Percentiles rank a stretch among this genome's conserved stretches.
These are phyloP conservation scores for Drosophila azteca DNA, from an alignment of 1,140 invertebrate genomes.

Conservation along the genomic window DNA sequence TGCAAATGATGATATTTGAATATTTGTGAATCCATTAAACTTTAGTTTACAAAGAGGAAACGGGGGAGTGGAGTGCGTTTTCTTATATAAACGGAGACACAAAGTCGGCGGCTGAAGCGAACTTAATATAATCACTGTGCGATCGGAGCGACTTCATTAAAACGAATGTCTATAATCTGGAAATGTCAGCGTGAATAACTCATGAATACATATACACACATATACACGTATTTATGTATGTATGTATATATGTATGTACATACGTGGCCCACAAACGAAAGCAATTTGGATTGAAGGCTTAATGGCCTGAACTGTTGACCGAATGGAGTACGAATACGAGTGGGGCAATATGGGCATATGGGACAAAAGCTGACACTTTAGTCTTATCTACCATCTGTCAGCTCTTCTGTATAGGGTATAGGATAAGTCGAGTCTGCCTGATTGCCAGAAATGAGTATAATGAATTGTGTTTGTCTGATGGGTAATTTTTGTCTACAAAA, in stretches of 20 bases:
- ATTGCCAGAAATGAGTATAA: conserved; percentile 3
- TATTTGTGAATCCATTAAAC: conserved; percentile 42
- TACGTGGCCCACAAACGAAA: conserved; percentile 45
- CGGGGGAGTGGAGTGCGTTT: conserved; percentile 52
- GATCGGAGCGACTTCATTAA: conserved; percentile 44
- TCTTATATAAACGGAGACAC: conserved; percentile 27
- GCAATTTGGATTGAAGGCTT: conserved; percentile 35
- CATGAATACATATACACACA: conserved; percentile 21
- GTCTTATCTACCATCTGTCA: too few relatives aligned
- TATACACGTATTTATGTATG: conserved; percentile 9
- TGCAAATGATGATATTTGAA: conserved; percentile 46
- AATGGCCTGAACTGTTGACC: conserved; percentile 16
- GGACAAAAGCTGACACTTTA: background rate
- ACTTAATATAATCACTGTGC: conserved; percentile 38
- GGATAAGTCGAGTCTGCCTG: background rate
- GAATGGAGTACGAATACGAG: background rate
- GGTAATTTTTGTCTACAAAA: conserved; percentile 27
- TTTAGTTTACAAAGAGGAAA: conserved; percentile 15
- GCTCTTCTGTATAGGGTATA: too few relatives aligned
- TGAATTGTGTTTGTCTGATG: conserved; percentile 42
- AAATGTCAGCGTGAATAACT: conserved; percentile 25
- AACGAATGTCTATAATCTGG: conserved; percentile 10
- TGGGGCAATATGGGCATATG: background rate
- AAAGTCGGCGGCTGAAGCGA: background rate
- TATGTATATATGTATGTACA: conserved; percentile 1